Evolutionary conservation across 2,888 invertebrate genomes (phyloP).

Genomic region (Cartodere bifasciata): DNA sequence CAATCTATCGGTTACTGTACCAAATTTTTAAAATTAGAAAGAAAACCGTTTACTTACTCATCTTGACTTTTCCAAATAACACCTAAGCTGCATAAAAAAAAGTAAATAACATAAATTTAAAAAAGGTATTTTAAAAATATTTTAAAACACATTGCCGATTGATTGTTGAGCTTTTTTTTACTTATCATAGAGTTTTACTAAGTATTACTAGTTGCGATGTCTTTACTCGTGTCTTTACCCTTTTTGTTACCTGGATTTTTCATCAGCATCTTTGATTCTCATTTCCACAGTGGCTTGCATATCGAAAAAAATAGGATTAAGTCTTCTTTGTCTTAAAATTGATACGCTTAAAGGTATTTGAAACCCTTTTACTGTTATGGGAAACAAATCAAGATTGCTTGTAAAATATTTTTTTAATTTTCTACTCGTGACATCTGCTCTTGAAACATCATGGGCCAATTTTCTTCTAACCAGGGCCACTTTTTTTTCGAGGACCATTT

Average conservation of each 20-base stretch:
- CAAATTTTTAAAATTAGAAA: too few relatives aligned
- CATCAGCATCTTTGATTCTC: slow-evolving; percentile 44
- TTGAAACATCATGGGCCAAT: slow-evolving; percentile 56
- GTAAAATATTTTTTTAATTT: slow-evolving; percentile 43
- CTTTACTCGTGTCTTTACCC: too few relatives aligned
- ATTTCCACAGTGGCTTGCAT: slow-evolving; percentile 44
- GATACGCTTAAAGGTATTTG: slow-evolving; percentile 37
- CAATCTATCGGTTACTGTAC: too few relatives aligned
- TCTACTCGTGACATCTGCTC: slow-evolving; percentile 43
- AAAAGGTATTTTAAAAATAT: too few relatives aligned
- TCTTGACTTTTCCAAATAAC: too few relatives aligned
- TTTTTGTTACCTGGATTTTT: slow-evolving; percentile 43
- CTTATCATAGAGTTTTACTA: too few relatives aligned
- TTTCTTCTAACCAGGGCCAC: slow-evolving; percentile 50
- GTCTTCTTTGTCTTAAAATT: slow-evolving; percentile 49
- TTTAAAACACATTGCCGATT: too few relatives aligned
- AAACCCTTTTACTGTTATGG: slow-evolving; percentile 46
- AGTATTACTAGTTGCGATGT: too few relatives aligned
- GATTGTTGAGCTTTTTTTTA: too few relatives aligned
- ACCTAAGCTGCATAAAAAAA: too few relatives aligned
- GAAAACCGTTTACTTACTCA: too few relatives aligned
- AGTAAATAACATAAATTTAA: too few relatives aligned
- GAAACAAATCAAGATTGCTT: slow-evolving; percentile 50
- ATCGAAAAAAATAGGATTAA: slow-evolving; percentile 43
- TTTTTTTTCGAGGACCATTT: slow-evolving; percentile 44